phyloP scores from a whole-genome alignment of 2,113 vertebrate species.

The Passer domesticus region DNA sequence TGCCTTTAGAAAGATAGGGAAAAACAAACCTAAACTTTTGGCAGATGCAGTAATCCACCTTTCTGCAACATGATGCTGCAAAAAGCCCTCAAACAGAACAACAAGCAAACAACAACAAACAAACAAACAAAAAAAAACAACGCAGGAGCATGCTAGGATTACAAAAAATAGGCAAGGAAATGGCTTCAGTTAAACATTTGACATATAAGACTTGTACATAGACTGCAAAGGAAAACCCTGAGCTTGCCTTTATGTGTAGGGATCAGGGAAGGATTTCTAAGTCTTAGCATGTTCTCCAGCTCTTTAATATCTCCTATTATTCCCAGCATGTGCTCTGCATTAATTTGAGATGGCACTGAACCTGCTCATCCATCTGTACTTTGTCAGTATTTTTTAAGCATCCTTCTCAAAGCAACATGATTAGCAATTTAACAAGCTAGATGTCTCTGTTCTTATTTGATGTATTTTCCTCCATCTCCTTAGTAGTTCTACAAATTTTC shows the following conservation, averaged over 20 bases:
- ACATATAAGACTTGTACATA: neutral
- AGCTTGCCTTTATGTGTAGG: neutral
- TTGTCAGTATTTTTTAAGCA: neutral
- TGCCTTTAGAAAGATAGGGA: neutral
- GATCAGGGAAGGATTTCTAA: conserved; percentile 46
- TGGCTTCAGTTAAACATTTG: conserved; percentile 9
- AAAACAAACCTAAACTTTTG: neutral
- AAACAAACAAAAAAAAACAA: neutral
- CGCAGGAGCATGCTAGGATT: neutral
- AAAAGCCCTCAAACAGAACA: neutral
- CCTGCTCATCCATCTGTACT: conserved; percentile 4
- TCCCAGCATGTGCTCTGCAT: conserved; percentile 3
- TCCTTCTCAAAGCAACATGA: neutral
- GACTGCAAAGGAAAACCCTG: neutral
- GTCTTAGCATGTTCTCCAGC: neutral
- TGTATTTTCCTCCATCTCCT: neutral
- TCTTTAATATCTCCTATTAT: conserved; percentile 21
- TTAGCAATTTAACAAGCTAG: conserved; percentile 17
- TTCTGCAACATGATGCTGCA: neutral
- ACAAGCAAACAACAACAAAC: neutral
- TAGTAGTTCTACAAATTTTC: neutral
- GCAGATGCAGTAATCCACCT: neutral
- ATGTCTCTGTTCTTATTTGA: neutral
- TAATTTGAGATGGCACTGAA: conserved; percentile 21
- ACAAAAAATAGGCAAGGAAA: neutral